A percentile compares a stretch with the other conserved stretches of the same genome.
Conservation (phyloP, 2,888 invertebrate genomes). For the Lapara coniferarum region DNA sequence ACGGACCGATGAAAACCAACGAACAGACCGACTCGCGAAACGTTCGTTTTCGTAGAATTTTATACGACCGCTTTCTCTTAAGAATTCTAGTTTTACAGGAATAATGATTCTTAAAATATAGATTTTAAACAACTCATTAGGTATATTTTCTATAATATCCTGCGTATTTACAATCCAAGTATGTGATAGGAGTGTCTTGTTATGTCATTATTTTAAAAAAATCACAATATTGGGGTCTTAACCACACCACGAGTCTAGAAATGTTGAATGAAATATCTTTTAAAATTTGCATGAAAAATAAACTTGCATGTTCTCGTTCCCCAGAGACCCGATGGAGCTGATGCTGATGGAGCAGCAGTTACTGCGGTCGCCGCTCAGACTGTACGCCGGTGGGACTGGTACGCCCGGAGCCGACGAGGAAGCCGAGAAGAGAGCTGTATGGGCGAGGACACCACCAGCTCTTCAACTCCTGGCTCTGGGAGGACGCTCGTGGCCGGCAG, state of each 20-base stretch:
- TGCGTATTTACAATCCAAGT: too few relatives aligned
- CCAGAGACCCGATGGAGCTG: constrained; percentile 91
- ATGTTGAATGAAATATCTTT: too few relatives aligned
- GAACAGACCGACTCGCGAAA: constrained; percentile 62
- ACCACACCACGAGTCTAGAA: too few relatives aligned
- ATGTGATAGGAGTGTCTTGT: too few relatives aligned
- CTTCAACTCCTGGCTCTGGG: constrained; percentile 80
- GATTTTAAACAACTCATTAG: neutral
- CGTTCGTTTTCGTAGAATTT: constrained; percentile 59
- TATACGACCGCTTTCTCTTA: constrained; percentile 24
- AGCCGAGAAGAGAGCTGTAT: constrained; percentile 82
- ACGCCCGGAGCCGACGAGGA: constrained; percentile 82
- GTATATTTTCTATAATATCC: neutral
- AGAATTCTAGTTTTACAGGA: constrained; percentile 32
- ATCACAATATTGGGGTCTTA: too few relatives aligned
- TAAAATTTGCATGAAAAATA: neutral
- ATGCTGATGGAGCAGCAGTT: constrained; percentile 91
- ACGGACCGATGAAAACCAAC: constrained; percentile 77
- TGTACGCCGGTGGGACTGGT: constrained; percentile 86
- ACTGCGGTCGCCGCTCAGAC: constrained; percentile 85
- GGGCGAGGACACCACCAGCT: constrained; percentile 80
- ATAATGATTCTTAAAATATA: constrained; percentile 23
- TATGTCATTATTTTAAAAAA: too few relatives aligned
- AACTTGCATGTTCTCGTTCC: constrained; percentile 48
- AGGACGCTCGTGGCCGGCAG: constrained; percentile 92